A percentile compares a stretch with the other conserved stretches of the same genome.
Evolutionary conservation across 2,113 vertebrate species (phyloP).

Genomic region (Chaetorhynchus papuensis): DNA sequence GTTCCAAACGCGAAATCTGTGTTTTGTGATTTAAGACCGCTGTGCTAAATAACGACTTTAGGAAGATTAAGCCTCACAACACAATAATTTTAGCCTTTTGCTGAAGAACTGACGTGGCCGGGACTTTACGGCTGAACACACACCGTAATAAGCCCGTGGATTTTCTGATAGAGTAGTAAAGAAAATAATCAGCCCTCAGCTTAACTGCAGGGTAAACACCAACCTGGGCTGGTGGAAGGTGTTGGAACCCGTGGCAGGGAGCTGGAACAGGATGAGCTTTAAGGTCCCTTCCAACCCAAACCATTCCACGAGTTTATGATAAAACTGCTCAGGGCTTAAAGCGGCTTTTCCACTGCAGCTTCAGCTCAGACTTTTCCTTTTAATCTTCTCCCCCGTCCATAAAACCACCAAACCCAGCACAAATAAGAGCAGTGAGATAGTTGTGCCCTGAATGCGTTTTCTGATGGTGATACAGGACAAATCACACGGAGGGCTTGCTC

Average conservation of each 20-base stretch:
- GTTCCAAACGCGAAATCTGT: neutral
- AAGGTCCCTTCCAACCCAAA: neutral
- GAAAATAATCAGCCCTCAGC: slow-evolving; percentile 36
- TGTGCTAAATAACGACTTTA: slow-evolving; percentile 4
- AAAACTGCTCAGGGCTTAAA: neutral
- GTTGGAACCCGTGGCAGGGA: neutral
- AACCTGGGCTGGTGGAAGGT: neutral
- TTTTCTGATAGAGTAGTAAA: slow-evolving; percentile 37
- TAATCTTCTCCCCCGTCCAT: neutral
- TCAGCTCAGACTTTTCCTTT: neutral
- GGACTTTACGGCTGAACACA: slow-evolving; percentile 55
- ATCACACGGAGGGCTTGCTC: fast-evolving
- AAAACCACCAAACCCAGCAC: neutral
- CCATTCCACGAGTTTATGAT: neutral
- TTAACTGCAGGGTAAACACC: slow-evolving; percentile 40
- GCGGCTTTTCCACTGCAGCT: neutral
- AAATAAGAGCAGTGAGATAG: fast-evolving
- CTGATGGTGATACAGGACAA: fast-evolving
- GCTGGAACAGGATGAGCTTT: neutral
- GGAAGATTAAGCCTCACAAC: slow-evolving; percentile 48
- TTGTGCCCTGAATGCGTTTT: fast-evolving
- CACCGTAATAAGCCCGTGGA: neutral
- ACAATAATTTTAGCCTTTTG: slow-evolving; percentile 38
- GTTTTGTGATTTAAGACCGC: slow-evolving; percentile 41
- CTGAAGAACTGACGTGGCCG: neutral